Percentiles rank a stretch among this genome's conserved stretches.
phyloP scores from a whole-genome alignment of 2,113 vertebrate species.

The Atherinomorus stipes region DNA sequence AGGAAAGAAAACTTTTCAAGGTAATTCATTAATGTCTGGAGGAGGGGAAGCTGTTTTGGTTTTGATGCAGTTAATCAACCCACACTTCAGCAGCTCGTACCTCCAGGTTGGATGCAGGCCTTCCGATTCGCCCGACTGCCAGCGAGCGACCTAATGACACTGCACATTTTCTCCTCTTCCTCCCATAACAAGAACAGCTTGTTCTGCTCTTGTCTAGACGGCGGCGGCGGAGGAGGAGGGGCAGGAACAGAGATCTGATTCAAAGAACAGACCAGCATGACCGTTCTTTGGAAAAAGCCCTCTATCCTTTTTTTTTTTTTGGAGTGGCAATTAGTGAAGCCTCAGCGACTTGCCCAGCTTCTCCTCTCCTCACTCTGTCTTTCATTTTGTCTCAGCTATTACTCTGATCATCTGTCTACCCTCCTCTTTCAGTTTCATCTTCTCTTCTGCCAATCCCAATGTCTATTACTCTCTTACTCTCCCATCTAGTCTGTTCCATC shows the following conservation, averaged over 20 bases:
- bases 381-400: slow-evolving; percentile 58
- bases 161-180: slow-evolving; percentile 73
- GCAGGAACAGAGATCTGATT: slow-evolving; percentile 62
- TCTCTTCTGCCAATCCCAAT: slow-evolving; percentile 45
- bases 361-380: slow-evolving; percentile 39
- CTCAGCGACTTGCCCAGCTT: slow-evolving; percentile 63
- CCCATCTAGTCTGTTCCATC: slow-evolving; percentile 45
- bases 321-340: slow-evolving; percentile 81
- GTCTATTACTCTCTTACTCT: slow-evolving; percentile 56
- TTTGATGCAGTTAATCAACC: slow-evolving; percentile 38
- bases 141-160: slow-evolving; percentile 67
- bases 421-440: slow-evolving; percentile 49
- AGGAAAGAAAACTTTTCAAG: slow-evolving; percentile 18
- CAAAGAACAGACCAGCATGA: slow-evolving; percentile 78
- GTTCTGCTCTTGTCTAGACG: slow-evolving; percentile 82
- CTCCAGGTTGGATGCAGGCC: slow-evolving; percentile 15
- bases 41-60: not conserved
- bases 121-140: slow-evolving; percentile 51
- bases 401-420: slow-evolving; percentile 45
- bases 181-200: slow-evolving; percentile 76
- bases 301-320: slow-evolving; percentile 78
- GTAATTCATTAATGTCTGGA: slow-evolving; percentile 22
- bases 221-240: slow-evolving; percentile 32
- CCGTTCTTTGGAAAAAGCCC: slow-evolving; percentile 72
- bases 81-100: not conserved